Evolutionary conservation across 1,140 invertebrate species (phyloP), one percentile per base, ranked within the genome.

Genomic region (Saxidomus purpurata): DNA sequence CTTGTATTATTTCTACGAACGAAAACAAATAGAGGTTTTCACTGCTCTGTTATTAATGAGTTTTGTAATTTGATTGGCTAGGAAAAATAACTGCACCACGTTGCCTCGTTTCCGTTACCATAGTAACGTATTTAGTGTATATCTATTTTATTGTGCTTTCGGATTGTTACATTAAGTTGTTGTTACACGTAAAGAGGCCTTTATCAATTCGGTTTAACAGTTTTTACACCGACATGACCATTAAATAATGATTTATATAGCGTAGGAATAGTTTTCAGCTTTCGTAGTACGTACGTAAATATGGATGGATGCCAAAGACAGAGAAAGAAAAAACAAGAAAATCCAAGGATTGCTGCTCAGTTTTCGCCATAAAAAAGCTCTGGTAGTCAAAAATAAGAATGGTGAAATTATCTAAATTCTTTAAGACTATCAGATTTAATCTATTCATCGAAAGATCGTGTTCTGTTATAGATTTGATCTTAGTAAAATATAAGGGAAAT

Each of bases 31-130:
- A 71, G 17, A 38, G 17, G 38, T 71, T 71, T n/a, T 6, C 59
- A 17, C 22, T 4, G 8, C 67, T 71, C 43, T 17, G 76, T 79
- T 49, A 79, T 55, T 79, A 34, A 79, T 31, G 28, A 79, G 76
- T 31, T 34, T 43, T n/a, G 47, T 55, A 31, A 79, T 79, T 38
- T 55, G 76, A 79, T 79, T 79, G 76, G 76, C 31, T 79, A 2
- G 4, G 67, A 13, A 55, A 55, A 55, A 79, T 76, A 31, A 25
- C 49, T 71, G 76, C 36, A 55, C 76, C 47, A 38, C 17, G 47
- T 79, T 49, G 76, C 80, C 80, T 61, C 36, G 36, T 85, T 74
- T 74, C 63, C 17, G 84, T 87, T 87, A 31, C 84, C 67, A 87
- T 77, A 47, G 84, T 77, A 87, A 87, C 84, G 49, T 47, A 74